Conservation (phyloP, 2,113 vertebrate genomes). For the Pao palembangensis region DNA sequence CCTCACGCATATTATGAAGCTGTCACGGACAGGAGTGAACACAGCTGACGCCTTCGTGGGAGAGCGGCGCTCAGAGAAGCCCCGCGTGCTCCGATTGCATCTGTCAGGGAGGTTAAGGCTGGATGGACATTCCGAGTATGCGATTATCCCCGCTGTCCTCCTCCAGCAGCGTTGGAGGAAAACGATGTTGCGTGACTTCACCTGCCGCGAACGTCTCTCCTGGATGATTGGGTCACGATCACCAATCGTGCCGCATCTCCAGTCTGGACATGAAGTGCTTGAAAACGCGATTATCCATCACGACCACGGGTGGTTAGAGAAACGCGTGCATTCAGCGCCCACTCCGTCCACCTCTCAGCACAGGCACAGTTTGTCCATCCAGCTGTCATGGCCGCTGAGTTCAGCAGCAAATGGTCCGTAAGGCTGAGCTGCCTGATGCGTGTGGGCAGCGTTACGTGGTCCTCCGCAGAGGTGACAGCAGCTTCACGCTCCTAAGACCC, state of each 20-base stretch:
- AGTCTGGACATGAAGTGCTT: conserved; percentile 6
- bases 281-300: neutral
- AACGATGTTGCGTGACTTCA: conserved; percentile 4
- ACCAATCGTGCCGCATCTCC: neutral
- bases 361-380: neutral
- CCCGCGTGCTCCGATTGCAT: conserved; percentile 31
- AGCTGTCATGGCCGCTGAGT: neutral
- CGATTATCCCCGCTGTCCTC: conserved; percentile 3
- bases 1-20: conserved; percentile 43
- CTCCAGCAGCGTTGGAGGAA: neutral
- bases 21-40: conserved; percentile 35
- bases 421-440: too few relatives aligned
- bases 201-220: conserved; percentile 1
- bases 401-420: neutral
- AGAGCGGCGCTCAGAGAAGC: conserved; percentile 38
- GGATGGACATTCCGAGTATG: conserved; percentile 29
- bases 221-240: conserved; percentile 16
- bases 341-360: neutral
- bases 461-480: too few relatives aligned
- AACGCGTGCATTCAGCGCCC: neutral
- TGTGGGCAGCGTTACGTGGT: too few relatives aligned
- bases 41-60: conserved; percentile 46
- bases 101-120: conserved; percentile 37
- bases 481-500: too few relatives aligned
- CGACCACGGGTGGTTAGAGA: neutral